phyloP scores from a whole-genome alignment of 1,140 invertebrate genomes.

The Maconellicoccus hirsutus region DNA sequence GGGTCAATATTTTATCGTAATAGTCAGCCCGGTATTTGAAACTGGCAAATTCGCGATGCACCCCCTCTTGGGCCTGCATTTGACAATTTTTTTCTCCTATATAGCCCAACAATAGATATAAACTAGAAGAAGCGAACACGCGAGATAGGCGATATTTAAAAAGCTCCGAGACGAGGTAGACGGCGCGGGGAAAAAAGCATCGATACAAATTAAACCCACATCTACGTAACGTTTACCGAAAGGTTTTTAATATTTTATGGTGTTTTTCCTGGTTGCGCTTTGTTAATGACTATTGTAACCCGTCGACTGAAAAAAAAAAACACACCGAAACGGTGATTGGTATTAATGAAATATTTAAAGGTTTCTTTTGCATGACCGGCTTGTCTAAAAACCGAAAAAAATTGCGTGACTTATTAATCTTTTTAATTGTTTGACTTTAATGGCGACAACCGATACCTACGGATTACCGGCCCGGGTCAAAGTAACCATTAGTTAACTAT shows the following conservation, averaged over 20 bases:
- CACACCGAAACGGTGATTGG: not conserved
- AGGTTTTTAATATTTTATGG: too few relatives aligned
- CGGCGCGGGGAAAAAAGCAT: too few relatives aligned
- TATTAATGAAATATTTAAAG: not conserved
- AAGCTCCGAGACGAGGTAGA: too few relatives aligned
- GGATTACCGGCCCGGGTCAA: not conserved
- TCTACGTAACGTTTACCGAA: too few relatives aligned
- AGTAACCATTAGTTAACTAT: not conserved
- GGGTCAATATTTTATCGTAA: conserved; percentile 3
- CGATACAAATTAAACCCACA: too few relatives aligned
- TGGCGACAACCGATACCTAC: not conserved
- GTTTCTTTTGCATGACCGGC: not conserved
- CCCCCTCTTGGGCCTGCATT: not conserved
- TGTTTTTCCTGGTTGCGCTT: too few relatives aligned
- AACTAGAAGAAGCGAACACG: too few relatives aligned
- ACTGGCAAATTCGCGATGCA: not conserved
- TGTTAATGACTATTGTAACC: too few relatives aligned
- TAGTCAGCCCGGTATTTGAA: not conserved
- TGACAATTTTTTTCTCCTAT: not conserved
- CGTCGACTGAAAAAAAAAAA: not conserved
- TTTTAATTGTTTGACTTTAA: not conserved
- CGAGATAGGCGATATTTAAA: too few relatives aligned
- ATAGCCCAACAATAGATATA: too few relatives aligned
- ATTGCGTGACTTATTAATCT: not conserved
- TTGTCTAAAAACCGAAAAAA: not conserved